Percentiles rank a stretch among this genome's conserved stretches.
These are phyloP conservation scores for Malurus leucopterus DNA, from an alignment of 2,797 vertebrate species.

Conservation along the genomic window DNA sequence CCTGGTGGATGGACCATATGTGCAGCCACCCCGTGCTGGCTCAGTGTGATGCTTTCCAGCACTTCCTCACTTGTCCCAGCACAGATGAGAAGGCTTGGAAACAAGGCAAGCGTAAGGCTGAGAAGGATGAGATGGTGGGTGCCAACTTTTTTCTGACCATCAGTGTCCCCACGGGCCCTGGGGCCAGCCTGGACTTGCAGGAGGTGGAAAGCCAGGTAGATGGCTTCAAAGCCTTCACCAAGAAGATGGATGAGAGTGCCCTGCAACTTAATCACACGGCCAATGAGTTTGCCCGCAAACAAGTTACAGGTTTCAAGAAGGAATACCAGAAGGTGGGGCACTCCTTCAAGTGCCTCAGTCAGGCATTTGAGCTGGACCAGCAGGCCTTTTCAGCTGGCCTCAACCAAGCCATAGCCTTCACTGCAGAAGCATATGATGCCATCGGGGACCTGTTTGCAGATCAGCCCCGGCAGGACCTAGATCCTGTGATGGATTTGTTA, in stretches of 20 bases:
- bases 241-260: constrained; percentile 93
- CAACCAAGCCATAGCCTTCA: constrained; percentile 94
- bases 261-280: constrained; percentile 89
- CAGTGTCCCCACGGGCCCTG: constrained; percentile 78
- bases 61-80: constrained; percentile 89
- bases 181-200: constrained; percentile 84
- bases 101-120: constrained; percentile 92
- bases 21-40: constrained; percentile 93
- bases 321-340: constrained; percentile 96
- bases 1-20: constrained; percentile 99
- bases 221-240: constrained; percentile 92
- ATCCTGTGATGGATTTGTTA: constrained; percentile 93
- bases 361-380: constrained; percentile 96
- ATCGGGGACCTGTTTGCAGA: constrained; percentile 95
- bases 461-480: constrained; percentile 92
- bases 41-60: constrained; percentile 93
- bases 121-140: constrained; percentile 97
- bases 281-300: constrained; percentile 92
- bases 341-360: constrained; percentile 89
- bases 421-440: constrained; percentile 88
- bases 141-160: constrained; percentile 97
- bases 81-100: constrained; percentile 96
- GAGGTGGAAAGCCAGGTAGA: constrained; percentile 95
- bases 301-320: constrained; percentile 94
- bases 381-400: constrained; percentile 86